phyloP scores from a whole-genome alignment of 2,888 invertebrate species.

The Cephus rjabovi region DNA sequence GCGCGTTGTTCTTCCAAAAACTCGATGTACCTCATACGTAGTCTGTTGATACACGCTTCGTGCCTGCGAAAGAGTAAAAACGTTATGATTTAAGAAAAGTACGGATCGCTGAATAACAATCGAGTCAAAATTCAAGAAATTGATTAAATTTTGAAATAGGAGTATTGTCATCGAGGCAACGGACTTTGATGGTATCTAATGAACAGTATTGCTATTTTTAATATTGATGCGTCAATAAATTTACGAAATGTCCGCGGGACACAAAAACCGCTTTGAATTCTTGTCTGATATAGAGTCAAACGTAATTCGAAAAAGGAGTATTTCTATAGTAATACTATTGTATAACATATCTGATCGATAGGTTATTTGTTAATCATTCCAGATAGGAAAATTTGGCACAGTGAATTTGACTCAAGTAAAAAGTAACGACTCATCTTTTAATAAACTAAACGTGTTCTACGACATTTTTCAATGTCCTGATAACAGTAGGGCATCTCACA shows the following conservation, averaged over 20 bases:
- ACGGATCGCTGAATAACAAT: neutral
- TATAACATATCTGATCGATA: neutral
- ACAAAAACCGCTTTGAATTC: neutral
- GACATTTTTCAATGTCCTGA: neutral
- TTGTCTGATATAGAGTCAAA: neutral
- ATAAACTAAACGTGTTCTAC: neutral
- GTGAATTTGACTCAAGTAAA: neutral
- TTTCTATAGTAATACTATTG: neutral
- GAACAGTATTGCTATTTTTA: neutral
- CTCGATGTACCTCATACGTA: constrained; percentile 67
- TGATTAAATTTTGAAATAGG: neutral
- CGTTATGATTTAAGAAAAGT: neutral
- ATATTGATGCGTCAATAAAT: no score
- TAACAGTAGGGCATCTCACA: neutral
- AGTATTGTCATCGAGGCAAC: neutral
- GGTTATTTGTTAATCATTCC: neutral
- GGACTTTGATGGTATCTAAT: neutral
- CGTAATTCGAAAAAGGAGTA: neutral
- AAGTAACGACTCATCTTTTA: neutral
- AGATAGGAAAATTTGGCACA: neutral
- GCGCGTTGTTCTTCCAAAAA: constrained; percentile 72
- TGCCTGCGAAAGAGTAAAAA: constrained; percentile 46
- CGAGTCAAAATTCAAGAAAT: neutral
- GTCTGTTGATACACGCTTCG: constrained; percentile 59
- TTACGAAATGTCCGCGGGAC: neutral